Evolutionary conservation across 2,888 invertebrate species (phyloP).

Genomic region (Nebria brevicollis): DNA sequence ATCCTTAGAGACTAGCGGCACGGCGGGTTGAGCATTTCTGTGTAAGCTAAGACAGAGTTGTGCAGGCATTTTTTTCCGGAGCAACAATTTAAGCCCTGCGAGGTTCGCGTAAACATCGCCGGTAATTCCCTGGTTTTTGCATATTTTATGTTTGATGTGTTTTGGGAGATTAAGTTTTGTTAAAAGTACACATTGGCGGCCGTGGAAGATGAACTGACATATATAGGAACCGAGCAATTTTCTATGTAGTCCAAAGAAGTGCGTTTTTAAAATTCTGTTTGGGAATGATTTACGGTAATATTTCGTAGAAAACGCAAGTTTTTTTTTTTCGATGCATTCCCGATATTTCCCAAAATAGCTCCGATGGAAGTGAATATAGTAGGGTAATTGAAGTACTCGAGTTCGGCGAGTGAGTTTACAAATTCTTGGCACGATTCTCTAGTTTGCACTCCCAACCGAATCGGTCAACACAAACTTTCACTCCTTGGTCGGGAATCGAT

Average conservation of each 20-base stretch:
- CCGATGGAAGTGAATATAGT: background rate
- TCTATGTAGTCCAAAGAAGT: too few relatives aligned
- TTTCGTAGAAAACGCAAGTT: background rate
- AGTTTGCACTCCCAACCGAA: conserved; percentile 30
- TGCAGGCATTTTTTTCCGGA: background rate
- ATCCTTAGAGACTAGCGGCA: background rate
- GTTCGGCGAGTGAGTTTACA: conserved; percentile 14
- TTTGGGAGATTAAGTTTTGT: background rate
- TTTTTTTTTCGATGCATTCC: background rate
- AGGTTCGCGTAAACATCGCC: background rate
- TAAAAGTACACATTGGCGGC: background rate
- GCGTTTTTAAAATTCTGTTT: too few relatives aligned
- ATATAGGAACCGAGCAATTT: background rate
- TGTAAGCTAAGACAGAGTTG: background rate
- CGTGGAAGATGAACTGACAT: background rate
- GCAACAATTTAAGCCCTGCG: background rate
- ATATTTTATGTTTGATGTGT: background rate
- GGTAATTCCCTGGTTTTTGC: conserved; percentile 1
- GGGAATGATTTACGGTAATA: background rate
- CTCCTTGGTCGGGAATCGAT: conserved; percentile 22
- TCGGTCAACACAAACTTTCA: conserved; percentile 20
- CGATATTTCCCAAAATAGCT: conserved; percentile 8
- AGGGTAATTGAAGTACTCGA: conserved; percentile 3
- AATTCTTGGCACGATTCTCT: conserved; percentile 36
- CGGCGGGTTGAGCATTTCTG: background rate